Conservation (phyloP, 2,888 invertebrate genomes). For the Antitype chi region DNA sequence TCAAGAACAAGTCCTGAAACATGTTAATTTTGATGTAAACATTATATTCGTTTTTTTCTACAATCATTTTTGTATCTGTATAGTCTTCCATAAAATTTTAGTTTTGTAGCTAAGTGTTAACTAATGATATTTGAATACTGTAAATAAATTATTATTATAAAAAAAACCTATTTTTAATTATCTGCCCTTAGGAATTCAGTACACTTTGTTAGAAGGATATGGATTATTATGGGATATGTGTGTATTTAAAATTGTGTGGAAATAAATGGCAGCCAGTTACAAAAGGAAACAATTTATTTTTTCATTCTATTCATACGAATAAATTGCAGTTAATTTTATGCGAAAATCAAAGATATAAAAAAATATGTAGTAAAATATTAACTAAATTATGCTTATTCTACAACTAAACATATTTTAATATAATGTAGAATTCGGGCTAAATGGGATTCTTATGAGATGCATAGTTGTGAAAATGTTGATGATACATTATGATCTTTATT, state of each 20-base stretch:
- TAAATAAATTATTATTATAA: conserved; percentile 64
- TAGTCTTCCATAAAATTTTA: conserved; percentile 73
- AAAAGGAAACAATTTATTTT: conserved; percentile 87
- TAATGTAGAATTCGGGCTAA: conserved; percentile 60
- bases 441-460: conserved; percentile 59
- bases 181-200: background rate
- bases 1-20: conserved; percentile 89
- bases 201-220: background rate
- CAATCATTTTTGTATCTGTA: conserved; percentile 55
- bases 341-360: conserved; percentile 81
- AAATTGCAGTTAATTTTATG: conserved; percentile 79
- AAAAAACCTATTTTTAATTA: conserved; percentile 48
- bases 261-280: conserved; percentile 76
- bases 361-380: conserved; percentile 78
- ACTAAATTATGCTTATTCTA: conserved; percentile 84
- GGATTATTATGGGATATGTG: background rate
- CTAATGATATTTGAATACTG: conserved; percentile 65
- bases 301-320: conserved; percentile 82
- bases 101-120: conserved; percentile 67
- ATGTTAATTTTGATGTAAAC: conserved; percentile 43
- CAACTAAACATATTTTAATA: conserved; percentile 69
- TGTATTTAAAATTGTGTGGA: conserved; percentile 36
- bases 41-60: conserved; percentile 30
- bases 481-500: conserved; percentile 26
- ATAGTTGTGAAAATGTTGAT: conserved; percentile 57